Evolutionary conservation across 2,888 invertebrate species (phyloP), one percentile per base, ranked within the genome.

Genomic region (Catocala fraxini): DNA sequence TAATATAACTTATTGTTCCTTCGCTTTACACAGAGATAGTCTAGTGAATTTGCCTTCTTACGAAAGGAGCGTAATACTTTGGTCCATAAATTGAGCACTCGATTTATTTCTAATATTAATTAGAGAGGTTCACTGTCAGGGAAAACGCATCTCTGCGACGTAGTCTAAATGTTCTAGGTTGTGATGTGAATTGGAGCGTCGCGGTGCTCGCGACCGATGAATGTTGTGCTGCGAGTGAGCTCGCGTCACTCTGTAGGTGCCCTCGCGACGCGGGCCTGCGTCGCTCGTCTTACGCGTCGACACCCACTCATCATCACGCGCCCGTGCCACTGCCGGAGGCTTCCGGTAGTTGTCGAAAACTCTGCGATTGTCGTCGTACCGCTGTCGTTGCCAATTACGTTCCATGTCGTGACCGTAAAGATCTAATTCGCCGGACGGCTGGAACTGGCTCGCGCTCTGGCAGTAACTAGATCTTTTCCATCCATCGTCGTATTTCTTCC

Each of bases 221-320:
- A 96, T 89, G 80, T 96, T 96, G 83, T 96, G 96, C 63, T 96
- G 96, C 0, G 96, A 96, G 63, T 95, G 95, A 0, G 96, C 96
- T 54, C 95, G 90, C 84, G 88, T 90, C 68, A 94, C 94, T 51
- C 90, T 81, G 79, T 93, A 92, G 0, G 90, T 81, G 41, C 91
- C 93, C 65, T 95, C 95, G 45, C 95, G 93, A 39, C 93, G 89
- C 34, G 93, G 89, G 25, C 89, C 92, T 39, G 88, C 84, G 69
- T 92, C 93, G 68, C 91, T 91, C 42, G 87, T 91, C 75, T 90
- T 92, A 59, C 94, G 84, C 63, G 88, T 78, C 35, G 81, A 77
- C 57, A 77, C 83, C 87, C 86, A 89, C 48, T 89, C 92, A 45
- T 89, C 92, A 54, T 90, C 93, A 59, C 86, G 86, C 59, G 86